Evolutionary conservation across 1,140 invertebrate species (phyloP), one percentile per base, ranked within the genome.

Genomic region (Tetramorium simillimum): DNA sequence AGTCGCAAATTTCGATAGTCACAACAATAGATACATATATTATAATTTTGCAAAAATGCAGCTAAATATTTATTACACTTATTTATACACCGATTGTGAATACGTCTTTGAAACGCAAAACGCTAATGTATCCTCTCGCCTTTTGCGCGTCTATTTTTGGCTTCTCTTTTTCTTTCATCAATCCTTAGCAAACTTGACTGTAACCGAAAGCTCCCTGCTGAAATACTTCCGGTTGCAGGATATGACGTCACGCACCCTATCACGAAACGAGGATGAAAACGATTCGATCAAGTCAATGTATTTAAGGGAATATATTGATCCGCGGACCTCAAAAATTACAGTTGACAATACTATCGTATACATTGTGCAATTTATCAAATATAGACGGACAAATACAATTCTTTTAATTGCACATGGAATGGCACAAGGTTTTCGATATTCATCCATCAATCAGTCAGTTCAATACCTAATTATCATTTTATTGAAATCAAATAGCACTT

Each of bases 191-290:
- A 86, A 65, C 24, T 81, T 81, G 14, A 46, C 28, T 67, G 73
- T 81, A 85, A 84, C 73, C 62, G 51, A 70, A 37, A 85, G 46
- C 85, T 49, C 70, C 49, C 58, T 58, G 18, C 87, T 81, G 62
- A 87, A 85, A 87, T 16, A 46, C 51, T 91, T 91, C 85, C 81
- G 67, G 2, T 82, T 16, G 21, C 87, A 87, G 89, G 89, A 91
- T 89, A 85, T 91, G 78, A 91, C 80, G 62, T 84, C 80, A 69
- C 60, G 51, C 53, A 65, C 7, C 28, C 33, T 69, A 51, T 21
- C 51, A 16, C 33, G 12, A 14, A 37, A 43, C 10, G 24, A 76
- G 33, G 28, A 40, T 72, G 85, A 89, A 33, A 58, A 37, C 75
- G 56, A 9, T 72, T 65, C 37, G 21, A 72, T 63, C 51, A 1